These are phyloP conservation scores for Thera obeliscata DNA, from an alignment of 2,888 invertebrate genomes.

Conservation along the genomic window DNA sequence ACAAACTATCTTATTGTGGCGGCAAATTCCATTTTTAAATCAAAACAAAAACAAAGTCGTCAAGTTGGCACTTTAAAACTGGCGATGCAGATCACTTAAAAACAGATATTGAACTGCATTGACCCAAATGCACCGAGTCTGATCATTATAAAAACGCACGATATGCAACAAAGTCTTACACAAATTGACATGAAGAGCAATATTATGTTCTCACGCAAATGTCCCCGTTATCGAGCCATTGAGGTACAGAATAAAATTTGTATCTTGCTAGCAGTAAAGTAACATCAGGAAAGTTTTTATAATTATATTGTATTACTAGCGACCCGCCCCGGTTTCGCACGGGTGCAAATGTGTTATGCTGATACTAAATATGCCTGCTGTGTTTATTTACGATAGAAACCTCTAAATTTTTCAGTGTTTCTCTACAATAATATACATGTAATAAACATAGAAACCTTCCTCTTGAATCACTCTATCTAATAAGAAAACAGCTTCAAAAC, in stretches of 20 bases:
- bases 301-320: neutral
- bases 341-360: too few relatives aligned
- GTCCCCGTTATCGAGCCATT: conserved; percentile 72
- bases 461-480: too few relatives aligned
- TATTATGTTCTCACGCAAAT: conserved; percentile 69
- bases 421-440: too few relatives aligned
- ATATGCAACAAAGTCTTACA: conserved; percentile 34
- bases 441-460: too few relatives aligned
- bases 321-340: too few relatives aligned
- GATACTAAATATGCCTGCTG: too few relatives aligned
- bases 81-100: conserved; percentile 23
- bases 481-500: too few relatives aligned
- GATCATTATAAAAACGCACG: conserved; percentile 35
- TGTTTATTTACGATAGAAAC: too few relatives aligned
- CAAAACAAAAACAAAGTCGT: conserved; percentile 25
- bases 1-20: conserved; percentile 7
- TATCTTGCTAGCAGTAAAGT: conserved; percentile 6
- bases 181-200: conserved; percentile 41
- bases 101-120: conserved; percentile 41
- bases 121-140: conserved; percentile 38
- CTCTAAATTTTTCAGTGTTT: too few relatives aligned
- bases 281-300: neutral
- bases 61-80: conserved; percentile 28
- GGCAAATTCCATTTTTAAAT: too few relatives aligned
- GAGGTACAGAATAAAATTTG: conserved; percentile 1